Evolutionary conservation across 2,888 invertebrate species (phyloP), one percentile per base, ranked within the genome.

Genomic region (Hypena proboscidalis): DNA sequence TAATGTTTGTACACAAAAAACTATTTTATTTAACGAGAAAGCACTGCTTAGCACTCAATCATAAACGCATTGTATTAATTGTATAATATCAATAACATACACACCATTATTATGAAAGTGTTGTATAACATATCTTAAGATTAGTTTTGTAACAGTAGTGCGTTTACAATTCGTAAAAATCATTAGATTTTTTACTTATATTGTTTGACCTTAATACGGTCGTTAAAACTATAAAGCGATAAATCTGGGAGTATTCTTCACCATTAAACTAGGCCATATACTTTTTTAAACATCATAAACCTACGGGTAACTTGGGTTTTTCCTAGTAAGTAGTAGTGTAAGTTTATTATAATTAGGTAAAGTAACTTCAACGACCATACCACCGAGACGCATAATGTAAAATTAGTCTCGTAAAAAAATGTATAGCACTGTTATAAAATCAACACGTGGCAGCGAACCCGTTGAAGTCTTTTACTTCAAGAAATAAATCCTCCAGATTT

Each of bases 281-380:
- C 40, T 53, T 50, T 36, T 52, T 62, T 64, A 37, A 50, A 52
- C 51, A 48, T 58, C 57, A 47, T 68, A 67, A 70, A 70, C 61
- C 66, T 70, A 64, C 55, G 48, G 39, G 34, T 47, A 44, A 57
- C 17, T 4, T n/a, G n/a, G n/a, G n/a, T n/a, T n/a, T n/a, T n/a
- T n/a, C n/a, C n/a, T n/a, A n/a, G n/a, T n/a, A n/a, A n/a, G n/a
- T n/a, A n/a, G n/a, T n/a, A n/a, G n/a, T n/a, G n/a, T n/a, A n/a
- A n/a, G n/a, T n/a, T n/a, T n/a, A n/a, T n/a, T 26, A 13, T 11
- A 20, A 39, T 20, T 21, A 13, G 4, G 3, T 4, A 10, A 15
- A 33, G 52, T 30, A 53, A 51, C 57, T 60, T 50, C 43, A 49
- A 56, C 42, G 37, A 53, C 41, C 38, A 44, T 44, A 48, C 15